These are phyloP conservation scores for Nomia melanderi DNA, from an alignment of 1,140 invertebrate species.

Conservation along the genomic window DNA sequence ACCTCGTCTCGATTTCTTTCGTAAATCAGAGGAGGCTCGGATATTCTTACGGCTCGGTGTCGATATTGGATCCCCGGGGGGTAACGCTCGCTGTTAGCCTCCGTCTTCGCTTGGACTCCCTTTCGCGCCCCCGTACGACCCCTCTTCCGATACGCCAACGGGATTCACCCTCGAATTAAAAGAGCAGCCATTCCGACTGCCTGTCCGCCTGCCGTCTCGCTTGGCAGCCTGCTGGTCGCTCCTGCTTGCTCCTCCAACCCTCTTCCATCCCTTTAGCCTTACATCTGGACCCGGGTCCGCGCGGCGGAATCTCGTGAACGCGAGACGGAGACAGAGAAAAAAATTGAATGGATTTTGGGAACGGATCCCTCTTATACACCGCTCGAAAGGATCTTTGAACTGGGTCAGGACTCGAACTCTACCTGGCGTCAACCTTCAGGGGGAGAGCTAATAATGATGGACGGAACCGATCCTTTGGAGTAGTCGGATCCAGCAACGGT, in stretches of 20 bases:
- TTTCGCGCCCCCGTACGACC: slow-evolving; percentile 25
- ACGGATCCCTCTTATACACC: neutral
- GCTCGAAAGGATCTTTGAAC: neutral
- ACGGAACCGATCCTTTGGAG: neutral
- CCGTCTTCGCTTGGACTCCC: slow-evolving; percentile 22
- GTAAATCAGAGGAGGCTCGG: slow-evolving; percentile 60
- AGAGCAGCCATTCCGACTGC: slow-evolving; percentile 58
- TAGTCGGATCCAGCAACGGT: no score
- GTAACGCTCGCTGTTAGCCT: slow-evolving; percentile 25
- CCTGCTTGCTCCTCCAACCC: neutral
- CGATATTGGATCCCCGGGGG: slow-evolving; percentile 66
- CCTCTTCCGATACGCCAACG: slow-evolving; percentile 22
- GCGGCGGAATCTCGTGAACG: slow-evolving; percentile 15
- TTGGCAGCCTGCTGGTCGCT: neutral
- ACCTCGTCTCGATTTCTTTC: slow-evolving; percentile 59
- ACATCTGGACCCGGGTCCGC: neutral
- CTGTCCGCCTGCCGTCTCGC: neutral
- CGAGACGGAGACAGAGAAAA: slow-evolving; percentile 4
- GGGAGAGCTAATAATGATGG: neutral
- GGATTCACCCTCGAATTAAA: slow-evolving; percentile 68
- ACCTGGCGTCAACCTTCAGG: neutral
- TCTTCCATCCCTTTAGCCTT: neutral
- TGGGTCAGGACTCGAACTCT: slow-evolving; percentile 18
- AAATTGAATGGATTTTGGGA: slow-evolving; percentile 40
- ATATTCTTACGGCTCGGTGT: slow-evolving; percentile 68